phyloP scores from a whole-genome alignment of 2,888 invertebrate species.

The Furcula furcula region DNA sequence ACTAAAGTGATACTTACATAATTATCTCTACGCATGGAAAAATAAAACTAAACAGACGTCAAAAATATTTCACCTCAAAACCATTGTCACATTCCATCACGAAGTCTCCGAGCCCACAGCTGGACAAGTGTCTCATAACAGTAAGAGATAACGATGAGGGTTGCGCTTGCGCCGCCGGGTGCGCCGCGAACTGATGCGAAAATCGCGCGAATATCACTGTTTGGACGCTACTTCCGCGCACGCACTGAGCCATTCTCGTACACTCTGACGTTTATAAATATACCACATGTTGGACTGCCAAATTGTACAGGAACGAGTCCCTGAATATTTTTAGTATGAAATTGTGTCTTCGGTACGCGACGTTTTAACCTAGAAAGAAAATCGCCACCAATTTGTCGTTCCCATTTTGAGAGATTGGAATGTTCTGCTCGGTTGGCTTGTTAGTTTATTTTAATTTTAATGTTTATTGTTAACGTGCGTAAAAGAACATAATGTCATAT shows the following conservation, averaged over 20 bases:
- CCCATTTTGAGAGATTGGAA: neutral
- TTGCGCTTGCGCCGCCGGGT: slow-evolving; percentile 33
- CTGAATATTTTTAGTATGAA: slow-evolving; percentile 50
- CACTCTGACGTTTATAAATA: slow-evolving; percentile 69
- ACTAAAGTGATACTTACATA: neutral
- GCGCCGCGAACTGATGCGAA: slow-evolving; percentile 31
- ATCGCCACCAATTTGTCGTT: neutral
- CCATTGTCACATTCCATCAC: slow-evolving; percentile 70
- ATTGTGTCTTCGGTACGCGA: slow-evolving; percentile 1
- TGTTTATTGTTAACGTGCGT: too few relatives aligned
- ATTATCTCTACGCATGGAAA: neutral
- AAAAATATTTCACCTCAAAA: slow-evolving; percentile 59
- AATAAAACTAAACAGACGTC: neutral
- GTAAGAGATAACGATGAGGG: slow-evolving; percentile 15
- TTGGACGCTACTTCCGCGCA: slow-evolving; percentile 44
- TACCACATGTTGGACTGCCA: slow-evolving; percentile 57
- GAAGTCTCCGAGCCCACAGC: slow-evolving; percentile 61
- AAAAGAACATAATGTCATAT: too few relatives aligned
- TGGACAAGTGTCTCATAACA: slow-evolving; percentile 56
- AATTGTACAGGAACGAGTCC: slow-evolving; percentile 42
- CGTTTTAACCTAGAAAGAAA: neutral
- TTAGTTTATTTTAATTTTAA: too few relatives aligned
- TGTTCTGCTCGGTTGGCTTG: too few relatives aligned
- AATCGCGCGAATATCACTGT: slow-evolving; percentile 38
- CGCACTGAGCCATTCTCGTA: slow-evolving; percentile 61